A percentile compares a stretch with the other conserved stretches of the same genome.
phyloP scores from a whole-genome alignment of 2,113 vertebrate species.

The Saiga tatarica region DNA sequence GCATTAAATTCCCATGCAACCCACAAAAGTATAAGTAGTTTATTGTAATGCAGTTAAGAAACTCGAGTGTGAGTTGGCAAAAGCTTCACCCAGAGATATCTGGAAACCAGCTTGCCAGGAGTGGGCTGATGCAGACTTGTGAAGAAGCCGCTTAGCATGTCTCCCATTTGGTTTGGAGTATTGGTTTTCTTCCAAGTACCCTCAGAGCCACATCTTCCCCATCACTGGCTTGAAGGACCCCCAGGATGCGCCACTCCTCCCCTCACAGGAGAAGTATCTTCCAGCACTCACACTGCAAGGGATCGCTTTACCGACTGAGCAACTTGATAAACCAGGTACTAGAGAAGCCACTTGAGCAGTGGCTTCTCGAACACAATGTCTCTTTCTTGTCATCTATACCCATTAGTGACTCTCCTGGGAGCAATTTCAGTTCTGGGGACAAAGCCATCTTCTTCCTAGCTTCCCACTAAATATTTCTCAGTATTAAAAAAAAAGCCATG shows the following conservation, averaged over 20 bases:
- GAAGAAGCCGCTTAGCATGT: not conserved
- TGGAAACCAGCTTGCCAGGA: not conserved
- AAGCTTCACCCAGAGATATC: not conserved
- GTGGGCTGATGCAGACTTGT: not conserved
- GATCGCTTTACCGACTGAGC: not conserved
- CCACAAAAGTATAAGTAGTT: not conserved
- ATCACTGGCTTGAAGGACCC: not conserved
- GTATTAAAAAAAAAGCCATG: not conserved
- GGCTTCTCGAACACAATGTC: not conserved
- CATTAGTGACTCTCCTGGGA: not conserved
- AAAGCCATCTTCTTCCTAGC: not conserved
- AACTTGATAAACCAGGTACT: not conserved
- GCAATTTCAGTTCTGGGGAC: not conserved
- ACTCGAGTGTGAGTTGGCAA: not conserved
- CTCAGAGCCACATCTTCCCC: not conserved
- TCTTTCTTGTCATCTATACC: not conserved
- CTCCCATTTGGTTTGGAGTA: not conserved
- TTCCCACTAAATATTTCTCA: not conserved
- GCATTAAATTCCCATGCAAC: slow-evolving; percentile 40
- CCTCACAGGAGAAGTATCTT: not conserved
- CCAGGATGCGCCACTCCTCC: not conserved
- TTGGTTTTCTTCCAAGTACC: not conserved
- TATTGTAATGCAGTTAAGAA: not conserved
- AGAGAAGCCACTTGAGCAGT: not conserved
- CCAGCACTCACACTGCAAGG: not conserved